A percentile compares a stretch with the other conserved stretches of the same genome.
Evolutionary conservation across 2,113 vertebrate genomes (phyloP).

Genomic region (Paradoxurus hermaphroditus): DNA sequence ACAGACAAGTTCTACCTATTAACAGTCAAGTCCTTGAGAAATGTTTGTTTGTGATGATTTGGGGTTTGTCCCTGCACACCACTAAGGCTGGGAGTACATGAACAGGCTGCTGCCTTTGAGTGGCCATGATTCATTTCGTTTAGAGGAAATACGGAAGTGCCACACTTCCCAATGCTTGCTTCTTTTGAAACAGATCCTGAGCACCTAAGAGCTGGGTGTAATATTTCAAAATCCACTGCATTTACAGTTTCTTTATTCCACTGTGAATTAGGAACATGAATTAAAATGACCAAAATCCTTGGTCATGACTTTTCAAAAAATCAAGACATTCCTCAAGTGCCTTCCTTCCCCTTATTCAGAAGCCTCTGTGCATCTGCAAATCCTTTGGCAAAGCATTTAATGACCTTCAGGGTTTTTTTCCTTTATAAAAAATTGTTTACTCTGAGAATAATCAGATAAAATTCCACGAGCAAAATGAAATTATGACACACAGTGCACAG

Average conservation of each 20-base stretch:
- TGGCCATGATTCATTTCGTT: constrained; percentile 66
- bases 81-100: background rate
- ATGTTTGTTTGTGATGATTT: constrained; percentile 28
- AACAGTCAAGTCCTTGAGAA: background rate
- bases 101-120: constrained; percentile 59
- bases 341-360: background rate
- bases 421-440: background rate
- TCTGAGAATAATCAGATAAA: background rate
- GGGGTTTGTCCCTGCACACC: background rate
- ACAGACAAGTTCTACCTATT: background rate
- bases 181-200: constrained; percentile 66
- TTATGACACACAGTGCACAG: background rate
- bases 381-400: background rate
- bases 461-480: background rate
- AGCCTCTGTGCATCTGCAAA: background rate
- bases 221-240: background rate
- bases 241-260: constrained; percentile 66
- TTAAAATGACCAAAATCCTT: constrained; percentile 33
- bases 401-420: background rate
- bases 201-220: background rate
- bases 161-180: constrained; percentile 64
- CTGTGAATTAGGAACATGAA: constrained; percentile 55
- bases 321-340: background rate
- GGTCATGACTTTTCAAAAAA: constrained; percentile 29
- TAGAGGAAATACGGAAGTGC: constrained; percentile 61